phyloP scores from a whole-genome alignment of 2,113 vertebrate genomes.

The Ciconia maguari region DNA sequence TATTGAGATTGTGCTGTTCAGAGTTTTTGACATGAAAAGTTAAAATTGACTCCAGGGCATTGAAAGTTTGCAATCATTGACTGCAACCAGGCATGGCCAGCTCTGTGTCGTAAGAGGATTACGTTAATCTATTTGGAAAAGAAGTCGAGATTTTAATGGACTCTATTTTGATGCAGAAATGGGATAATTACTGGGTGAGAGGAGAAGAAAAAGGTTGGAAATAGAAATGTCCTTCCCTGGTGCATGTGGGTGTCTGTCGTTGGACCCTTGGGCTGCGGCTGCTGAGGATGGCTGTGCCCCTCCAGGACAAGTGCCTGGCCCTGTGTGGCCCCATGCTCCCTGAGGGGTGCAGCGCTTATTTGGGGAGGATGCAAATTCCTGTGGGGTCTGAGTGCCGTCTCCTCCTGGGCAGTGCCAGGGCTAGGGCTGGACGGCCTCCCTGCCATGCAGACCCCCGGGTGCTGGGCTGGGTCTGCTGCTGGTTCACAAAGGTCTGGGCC shows the following conservation, averaged over 20 bases:
- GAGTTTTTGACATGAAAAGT: neutral
- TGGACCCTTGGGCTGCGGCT: neutral
- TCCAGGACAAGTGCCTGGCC: neutral
- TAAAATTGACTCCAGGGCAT: constrained; percentile 9
- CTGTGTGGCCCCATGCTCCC: too few relatives aligned
- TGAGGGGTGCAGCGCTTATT: accelerated
- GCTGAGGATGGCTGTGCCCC: neutral
- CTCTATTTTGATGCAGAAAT: neutral
- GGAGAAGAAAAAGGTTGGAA: neutral
- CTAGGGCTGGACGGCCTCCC: neutral
- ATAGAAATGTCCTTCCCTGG: neutral
- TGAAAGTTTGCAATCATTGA: neutral
- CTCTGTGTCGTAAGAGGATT: neutral
- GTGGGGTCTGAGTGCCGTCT: accelerated
- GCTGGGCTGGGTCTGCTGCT: neutral
- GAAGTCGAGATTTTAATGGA: neutral
- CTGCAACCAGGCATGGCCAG: neutral
- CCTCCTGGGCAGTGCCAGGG: neutral
- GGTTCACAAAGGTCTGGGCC: accelerated
- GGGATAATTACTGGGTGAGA: neutral
- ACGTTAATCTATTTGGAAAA: neutral
- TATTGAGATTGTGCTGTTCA: neutral
- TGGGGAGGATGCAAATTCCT: neutral
- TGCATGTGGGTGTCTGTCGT: neutral
- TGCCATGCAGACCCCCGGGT: accelerated